Evolutionary conservation across 2,888 invertebrate genomes (phyloP).

Genomic region (Drosophila kuntzei): DNA sequence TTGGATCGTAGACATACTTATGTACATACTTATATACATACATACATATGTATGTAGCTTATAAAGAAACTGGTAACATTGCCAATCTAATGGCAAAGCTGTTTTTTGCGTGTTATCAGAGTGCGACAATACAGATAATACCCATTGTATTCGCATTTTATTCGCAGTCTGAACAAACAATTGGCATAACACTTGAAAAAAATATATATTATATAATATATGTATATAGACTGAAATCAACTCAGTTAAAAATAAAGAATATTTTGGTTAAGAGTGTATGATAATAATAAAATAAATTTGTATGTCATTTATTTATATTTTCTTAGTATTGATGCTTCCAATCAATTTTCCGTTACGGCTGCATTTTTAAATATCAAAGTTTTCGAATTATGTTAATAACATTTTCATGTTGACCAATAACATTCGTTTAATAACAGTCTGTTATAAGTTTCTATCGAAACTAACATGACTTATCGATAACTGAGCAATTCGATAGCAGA

Average conservation of each 20-base stretch:
- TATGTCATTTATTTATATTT: too few relatives aligned
- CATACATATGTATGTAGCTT: not conserved
- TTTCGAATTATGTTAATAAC: not conserved
- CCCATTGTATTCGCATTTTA: slow-evolving; percentile 16
- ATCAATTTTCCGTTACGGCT: not conserved
- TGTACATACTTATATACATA: too few relatives aligned
- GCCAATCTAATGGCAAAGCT: slow-evolving; percentile 25
- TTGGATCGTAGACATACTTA: not conserved
- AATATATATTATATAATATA: not conserved
- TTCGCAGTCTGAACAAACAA: slow-evolving; percentile 28
- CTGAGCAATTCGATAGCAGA: not conserved
- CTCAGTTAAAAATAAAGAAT: not conserved
- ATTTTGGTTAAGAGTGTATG: not conserved
- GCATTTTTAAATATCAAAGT: not conserved
- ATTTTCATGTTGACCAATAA: not conserved
- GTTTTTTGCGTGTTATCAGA: slow-evolving; percentile 24
- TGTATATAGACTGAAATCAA: not conserved
- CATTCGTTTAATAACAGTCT: not conserved
- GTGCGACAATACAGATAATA: slow-evolving; percentile 29
- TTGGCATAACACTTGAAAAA: slow-evolving; percentile 28
- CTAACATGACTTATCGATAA: not conserved
- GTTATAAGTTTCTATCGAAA: not conserved
- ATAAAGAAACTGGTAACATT: slow-evolving; percentile 1
- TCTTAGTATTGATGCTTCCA: too few relatives aligned
- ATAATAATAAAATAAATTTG: not conserved